Evolutionary conservation across 2,113 vertebrate species (phyloP).

Genomic region (Camelus dromedarius): DNA sequence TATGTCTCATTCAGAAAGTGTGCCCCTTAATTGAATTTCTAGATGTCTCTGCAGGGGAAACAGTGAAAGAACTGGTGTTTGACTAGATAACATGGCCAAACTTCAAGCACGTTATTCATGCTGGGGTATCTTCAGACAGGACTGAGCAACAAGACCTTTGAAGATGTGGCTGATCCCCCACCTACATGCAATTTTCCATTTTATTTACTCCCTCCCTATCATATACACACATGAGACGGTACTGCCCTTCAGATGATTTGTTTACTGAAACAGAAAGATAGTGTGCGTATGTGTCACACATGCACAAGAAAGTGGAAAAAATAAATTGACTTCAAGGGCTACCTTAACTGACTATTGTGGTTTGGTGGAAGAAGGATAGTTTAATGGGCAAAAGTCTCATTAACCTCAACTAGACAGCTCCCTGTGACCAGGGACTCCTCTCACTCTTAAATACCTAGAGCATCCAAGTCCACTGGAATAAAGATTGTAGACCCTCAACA

Average conservation of each 20-base stretch:
- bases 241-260: not conserved
- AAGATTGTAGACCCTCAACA: not conserved
- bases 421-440: not conserved
- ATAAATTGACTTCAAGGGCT: not conserved
- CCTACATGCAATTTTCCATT: not conserved
- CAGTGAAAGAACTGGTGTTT: not conserved
- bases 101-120: not conserved
- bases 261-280: not conserved
- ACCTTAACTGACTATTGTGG: not conserved
- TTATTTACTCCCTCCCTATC: not conserved
- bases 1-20: not conserved
- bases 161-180: not conserved
- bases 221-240: not conserved
- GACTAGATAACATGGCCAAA: not conserved
- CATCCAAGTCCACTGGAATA: not conserved
- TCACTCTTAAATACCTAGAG: not conserved
- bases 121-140: not conserved
- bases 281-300: not conserved
- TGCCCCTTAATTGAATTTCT: not conserved
- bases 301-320: not conserved
- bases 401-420: not conserved
- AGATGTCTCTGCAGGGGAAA: not conserved
- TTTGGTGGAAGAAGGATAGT: not conserved
- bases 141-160: not conserved
- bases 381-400: not conserved